phyloP scores from a whole-genome alignment of 1,140 invertebrate genomes.

The Charaxes varanes region DNA sequence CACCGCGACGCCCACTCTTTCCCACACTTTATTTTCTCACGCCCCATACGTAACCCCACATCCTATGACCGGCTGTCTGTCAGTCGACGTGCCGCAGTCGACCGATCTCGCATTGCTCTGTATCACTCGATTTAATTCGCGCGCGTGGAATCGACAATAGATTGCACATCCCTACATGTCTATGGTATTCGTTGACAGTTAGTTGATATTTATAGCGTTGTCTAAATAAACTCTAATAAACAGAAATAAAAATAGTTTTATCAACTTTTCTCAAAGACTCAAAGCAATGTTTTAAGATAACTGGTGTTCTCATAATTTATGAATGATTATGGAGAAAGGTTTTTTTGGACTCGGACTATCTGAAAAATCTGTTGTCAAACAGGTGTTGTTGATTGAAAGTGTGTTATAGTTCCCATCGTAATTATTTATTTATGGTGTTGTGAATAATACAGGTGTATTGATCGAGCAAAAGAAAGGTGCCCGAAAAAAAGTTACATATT shows the following conservation, averaged over 20 bases:
- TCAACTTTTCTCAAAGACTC: constrained; percentile 24
- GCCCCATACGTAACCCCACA: constrained; percentile 84
- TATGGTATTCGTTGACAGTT: constrained; percentile 66
- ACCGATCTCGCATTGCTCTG: constrained; percentile 33
- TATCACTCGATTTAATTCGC: constrained; percentile 46
- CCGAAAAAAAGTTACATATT: constrained; percentile 11
- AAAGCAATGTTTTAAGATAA: constrained; percentile 3
- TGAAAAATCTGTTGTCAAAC: constrained; percentile 56
- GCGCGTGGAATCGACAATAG: constrained; percentile 58
- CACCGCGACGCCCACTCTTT: constrained; percentile 83
- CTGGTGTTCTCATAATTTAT: constrained; percentile 3
- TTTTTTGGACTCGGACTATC: constrained; percentile 37
- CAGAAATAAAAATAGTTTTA: constrained; percentile 44
- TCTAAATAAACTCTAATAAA: constrained; percentile 57
- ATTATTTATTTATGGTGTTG: constrained; percentile 66
- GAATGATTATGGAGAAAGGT: constrained; percentile 10
- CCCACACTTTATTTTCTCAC: constrained; percentile 86
- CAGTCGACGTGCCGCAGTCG: constrained; percentile 45
- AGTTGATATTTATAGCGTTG: constrained; percentile 62
- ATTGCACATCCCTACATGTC: constrained; percentile 53
- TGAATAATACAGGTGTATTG: constrained; percentile 64
- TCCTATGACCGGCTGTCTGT: constrained; percentile 71
- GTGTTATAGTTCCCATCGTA: constrained; percentile 64
- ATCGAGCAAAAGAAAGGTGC: constrained; percentile 33
- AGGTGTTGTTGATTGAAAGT: constrained; percentile 71